Conservation (phyloP, 1,140 invertebrate species). For the Delia radicum region DNA sequence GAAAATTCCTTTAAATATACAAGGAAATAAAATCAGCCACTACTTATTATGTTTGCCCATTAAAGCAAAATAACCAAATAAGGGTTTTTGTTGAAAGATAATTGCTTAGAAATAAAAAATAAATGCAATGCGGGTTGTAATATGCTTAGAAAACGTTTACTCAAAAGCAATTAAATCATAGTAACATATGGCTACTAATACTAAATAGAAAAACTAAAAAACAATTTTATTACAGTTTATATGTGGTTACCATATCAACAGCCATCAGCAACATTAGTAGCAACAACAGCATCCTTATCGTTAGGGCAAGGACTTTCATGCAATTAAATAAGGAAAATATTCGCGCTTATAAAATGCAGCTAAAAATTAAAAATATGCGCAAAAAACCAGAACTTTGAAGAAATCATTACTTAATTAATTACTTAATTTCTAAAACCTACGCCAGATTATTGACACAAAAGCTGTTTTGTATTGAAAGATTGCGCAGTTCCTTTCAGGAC, state of each 20-base stretch:
- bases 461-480: too few species aligned
- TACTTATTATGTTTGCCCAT: not conserved
- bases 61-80: not conserved
- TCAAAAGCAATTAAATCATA: constrained; percentile 2
- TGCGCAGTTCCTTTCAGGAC: too few species aligned
- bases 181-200: not conserved
- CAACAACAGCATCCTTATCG: not conserved
- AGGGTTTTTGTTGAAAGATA: not conserved
- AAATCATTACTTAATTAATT: too few species aligned
- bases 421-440: too few species aligned
- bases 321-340: too few species aligned
- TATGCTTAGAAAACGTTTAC: not conserved
- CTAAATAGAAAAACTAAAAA: not conserved
- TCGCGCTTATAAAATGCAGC: too few species aligned
- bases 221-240: not conserved
- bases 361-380: too few species aligned
- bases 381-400: too few species aligned
- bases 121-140: not conserved
- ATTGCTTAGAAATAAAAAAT: constrained; percentile 18
- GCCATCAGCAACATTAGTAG: not conserved
- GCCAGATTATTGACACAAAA: too few species aligned
- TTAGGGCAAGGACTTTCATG: not conserved
- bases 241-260: constrained; percentile 6
- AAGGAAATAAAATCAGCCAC: not conserved
- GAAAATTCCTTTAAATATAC: not conserved